Percentiles rank a stretch among this genome's conserved stretches.
Conservation (phyloP, 2,113 vertebrate species). For the Irena cyanogastra region DNA sequence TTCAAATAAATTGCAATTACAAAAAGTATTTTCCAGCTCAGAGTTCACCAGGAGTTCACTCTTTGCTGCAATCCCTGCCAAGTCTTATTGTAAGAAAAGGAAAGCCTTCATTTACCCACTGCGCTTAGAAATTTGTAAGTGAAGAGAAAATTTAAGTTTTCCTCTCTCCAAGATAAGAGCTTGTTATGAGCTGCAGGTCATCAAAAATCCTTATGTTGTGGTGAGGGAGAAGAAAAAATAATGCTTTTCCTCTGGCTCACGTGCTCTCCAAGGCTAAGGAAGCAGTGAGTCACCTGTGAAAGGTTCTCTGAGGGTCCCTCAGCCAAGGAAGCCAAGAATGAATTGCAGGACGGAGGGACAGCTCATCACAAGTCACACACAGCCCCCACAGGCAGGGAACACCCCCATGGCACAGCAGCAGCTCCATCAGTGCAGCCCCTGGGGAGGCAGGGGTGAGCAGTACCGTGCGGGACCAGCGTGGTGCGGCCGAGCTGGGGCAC, state of each 20-base stretch:
- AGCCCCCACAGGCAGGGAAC: neutral
- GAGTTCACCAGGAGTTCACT: neutral
- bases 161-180: neutral
- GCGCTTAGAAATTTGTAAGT: neutral
- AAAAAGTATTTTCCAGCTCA: neutral
- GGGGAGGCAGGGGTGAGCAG: neutral
- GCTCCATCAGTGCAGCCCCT: neutral
- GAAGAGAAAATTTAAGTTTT: neutral
- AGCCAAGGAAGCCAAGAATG: neutral
- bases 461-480: constrained; percentile 88
- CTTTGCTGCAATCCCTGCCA: neutral
- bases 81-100: neutral
- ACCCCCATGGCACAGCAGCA: neutral
- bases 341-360: neutral
- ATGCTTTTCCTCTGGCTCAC: neutral
- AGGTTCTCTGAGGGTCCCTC: neutral
- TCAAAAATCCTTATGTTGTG: neutral
- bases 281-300: neutral
- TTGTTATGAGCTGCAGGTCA: neutral
- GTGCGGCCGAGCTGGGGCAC: constrained; percentile 84
- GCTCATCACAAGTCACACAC: neutral
- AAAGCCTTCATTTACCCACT: neutral
- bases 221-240: neutral
- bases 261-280: neutral
- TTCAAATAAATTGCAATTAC: neutral